Evolutionary conservation across 2,113 vertebrate genomes (phyloP).

Genomic region (Neomonachus schauinslandi): DNA sequence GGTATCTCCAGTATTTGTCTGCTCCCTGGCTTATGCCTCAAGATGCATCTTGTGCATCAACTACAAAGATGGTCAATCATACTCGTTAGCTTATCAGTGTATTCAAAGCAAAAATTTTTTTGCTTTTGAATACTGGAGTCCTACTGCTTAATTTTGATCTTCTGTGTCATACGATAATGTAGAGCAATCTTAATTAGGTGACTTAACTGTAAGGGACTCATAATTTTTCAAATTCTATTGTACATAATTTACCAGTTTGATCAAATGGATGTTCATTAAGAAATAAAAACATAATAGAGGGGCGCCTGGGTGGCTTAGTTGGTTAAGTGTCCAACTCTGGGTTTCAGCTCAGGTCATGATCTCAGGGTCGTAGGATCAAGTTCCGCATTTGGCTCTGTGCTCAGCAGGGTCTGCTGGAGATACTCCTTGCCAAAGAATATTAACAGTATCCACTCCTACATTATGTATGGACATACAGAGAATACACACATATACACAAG

Average conservation of each 20-base stretch:
- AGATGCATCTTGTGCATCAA: background rate
- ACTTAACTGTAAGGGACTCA: background rate
- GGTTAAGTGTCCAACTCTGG: no score
- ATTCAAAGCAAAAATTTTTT: background rate
- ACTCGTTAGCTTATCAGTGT: background rate
- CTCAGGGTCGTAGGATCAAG: no score
- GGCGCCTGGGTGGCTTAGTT: no score
- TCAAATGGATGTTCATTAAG: background rate
- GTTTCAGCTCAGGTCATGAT: no score
- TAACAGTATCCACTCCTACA: background rate
- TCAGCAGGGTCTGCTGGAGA: background rate
- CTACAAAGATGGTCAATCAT: background rate
- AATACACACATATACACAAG: background rate
- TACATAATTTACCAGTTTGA: background rate
- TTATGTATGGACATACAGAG: background rate
- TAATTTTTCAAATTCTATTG: background rate
- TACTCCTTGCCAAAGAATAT: background rate
- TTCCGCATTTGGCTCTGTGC: no score
- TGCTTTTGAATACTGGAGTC: background rate
- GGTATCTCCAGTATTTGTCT: background rate
- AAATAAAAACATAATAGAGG: background rate
- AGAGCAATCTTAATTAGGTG: background rate
- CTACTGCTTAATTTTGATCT: background rate
- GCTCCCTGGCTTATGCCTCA: background rate
- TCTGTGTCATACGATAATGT: background rate